Evolutionary conservation across 2,888 invertebrate genomes (phyloP).

Genomic region (Lithodes maja): DNA sequence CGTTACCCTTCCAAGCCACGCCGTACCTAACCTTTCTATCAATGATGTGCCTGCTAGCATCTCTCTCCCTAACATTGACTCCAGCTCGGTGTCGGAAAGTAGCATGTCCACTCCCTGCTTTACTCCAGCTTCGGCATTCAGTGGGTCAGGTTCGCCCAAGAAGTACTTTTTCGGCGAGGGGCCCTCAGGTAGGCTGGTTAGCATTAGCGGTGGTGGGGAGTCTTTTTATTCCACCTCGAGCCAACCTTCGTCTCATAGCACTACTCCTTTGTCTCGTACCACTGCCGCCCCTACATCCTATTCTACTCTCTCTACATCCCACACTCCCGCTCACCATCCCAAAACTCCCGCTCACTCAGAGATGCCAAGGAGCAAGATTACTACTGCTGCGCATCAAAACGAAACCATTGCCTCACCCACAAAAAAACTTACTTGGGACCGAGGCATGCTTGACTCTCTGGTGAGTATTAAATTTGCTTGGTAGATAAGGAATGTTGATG

Average conservation of each 20-base stretch:
- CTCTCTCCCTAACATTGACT: not conserved
- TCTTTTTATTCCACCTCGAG: constrained; percentile 10
- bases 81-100: not conserved
- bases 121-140: not conserved
- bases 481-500: not conserved
- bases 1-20: not conserved
- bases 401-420: constrained; percentile 54
- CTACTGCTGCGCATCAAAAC: constrained; percentile 6
- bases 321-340: constrained; percentile 8
- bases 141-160: not conserved
- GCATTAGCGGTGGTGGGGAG: constrained; percentile 13
- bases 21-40: no score
- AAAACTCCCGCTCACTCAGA: constrained; percentile 35
- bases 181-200: constrained; percentile 15
- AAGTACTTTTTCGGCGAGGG: constrained; percentile 52
- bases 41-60: constrained; percentile 7
- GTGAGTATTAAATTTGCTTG: constrained; percentile 49
- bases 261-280: not conserved
- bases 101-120: not conserved
- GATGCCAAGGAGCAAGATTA: constrained; percentile 33
- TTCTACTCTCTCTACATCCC: not conserved
- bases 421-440: constrained; percentile 66
- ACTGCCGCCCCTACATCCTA: no score
- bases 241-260: not conserved
- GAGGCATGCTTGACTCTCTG: constrained; percentile 67